These are phyloP conservation scores for Sminthopsis crassicaudata DNA, from an alignment of 2,113 vertebrate species.

Conservation along the genomic window DNA sequence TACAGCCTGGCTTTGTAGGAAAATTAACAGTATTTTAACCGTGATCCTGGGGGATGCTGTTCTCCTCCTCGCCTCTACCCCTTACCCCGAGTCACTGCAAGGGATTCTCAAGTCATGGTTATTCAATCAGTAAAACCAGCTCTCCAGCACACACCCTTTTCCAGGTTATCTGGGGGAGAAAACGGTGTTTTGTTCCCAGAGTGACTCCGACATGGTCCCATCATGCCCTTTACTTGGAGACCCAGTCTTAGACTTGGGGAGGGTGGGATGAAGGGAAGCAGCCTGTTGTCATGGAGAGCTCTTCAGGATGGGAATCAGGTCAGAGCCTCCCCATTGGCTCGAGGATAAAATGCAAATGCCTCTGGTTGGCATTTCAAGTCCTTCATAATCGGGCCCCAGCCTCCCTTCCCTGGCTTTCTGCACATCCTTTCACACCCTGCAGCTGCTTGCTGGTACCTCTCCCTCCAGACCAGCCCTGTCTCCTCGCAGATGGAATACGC, in stretches of 20 bases:
- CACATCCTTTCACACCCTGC: not conserved
- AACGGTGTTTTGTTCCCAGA: not conserved
- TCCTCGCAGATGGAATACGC: not conserved
- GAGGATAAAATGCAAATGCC: not conserved
- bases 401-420: not conserved
- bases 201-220: not conserved
- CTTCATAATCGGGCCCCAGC: not conserved
- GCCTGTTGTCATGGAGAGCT: not conserved
- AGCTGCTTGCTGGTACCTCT: not conserved
- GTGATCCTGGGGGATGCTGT: not conserved
- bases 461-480: not conserved
- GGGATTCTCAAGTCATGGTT: not conserved
- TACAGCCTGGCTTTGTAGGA: not conserved
- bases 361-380: not conserved
- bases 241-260: not conserved
- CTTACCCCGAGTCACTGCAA: not conserved
- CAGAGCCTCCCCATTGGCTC: not conserved
- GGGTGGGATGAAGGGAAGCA: too few relatives aligned
- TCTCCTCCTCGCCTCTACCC: not conserved
- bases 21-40: not conserved
- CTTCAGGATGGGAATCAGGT: not conserved
- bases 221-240: not conserved
- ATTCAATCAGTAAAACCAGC: not conserved
- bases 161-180: not conserved
- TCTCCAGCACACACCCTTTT: not conserved